Evolutionary conservation across 2,888 invertebrate genomes (phyloP).

Genomic region (Cerastoderma edule): DNA sequence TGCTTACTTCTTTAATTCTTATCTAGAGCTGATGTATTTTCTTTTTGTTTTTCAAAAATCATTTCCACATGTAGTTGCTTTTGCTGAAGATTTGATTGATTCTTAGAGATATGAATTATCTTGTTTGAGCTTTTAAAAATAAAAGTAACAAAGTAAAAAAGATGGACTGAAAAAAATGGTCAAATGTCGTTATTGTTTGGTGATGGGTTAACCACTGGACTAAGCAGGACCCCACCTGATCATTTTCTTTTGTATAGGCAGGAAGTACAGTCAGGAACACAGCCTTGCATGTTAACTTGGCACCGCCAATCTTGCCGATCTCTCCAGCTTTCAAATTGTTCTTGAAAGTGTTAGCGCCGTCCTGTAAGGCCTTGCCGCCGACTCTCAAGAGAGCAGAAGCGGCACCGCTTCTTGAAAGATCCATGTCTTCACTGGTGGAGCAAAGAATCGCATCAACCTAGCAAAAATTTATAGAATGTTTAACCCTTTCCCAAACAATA

Average conservation of each 20-base stretch:
- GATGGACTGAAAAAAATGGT: no score
- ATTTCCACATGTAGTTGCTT: no score
- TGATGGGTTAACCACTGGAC: no score
- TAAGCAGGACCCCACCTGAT: not conserved
- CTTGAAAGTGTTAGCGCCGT: slow-evolving; percentile 38
- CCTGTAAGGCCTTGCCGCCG: slow-evolving; percentile 43
- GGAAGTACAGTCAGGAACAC: slow-evolving; percentile 48
- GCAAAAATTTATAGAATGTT: not conserved
- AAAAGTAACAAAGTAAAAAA: no score
- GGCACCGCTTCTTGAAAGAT: slow-evolving; percentile 47
- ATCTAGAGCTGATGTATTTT: no score
- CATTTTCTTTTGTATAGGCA: slow-evolving; percentile 8
- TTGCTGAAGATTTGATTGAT: not conserved
- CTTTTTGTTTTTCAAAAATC: no score
- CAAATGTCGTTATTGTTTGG: no score
- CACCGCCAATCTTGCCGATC: slow-evolving; percentile 41
- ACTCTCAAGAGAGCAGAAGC: slow-evolving; percentile 37
- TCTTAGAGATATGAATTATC: not conserved
- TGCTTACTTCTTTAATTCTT: no score
- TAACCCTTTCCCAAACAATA: not conserved
- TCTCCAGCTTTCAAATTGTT: slow-evolving; percentile 37
- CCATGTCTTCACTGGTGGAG: slow-evolving; percentile 41
- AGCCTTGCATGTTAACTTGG: slow-evolving; percentile 41
- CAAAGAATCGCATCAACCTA: slow-evolving; percentile 54
- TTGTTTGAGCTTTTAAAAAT: not conserved